These are phyloP conservation scores for Drosophila mercatorum DNA, from an alignment of 2,888 invertebrate species.

Conservation along the genomic window DNA sequence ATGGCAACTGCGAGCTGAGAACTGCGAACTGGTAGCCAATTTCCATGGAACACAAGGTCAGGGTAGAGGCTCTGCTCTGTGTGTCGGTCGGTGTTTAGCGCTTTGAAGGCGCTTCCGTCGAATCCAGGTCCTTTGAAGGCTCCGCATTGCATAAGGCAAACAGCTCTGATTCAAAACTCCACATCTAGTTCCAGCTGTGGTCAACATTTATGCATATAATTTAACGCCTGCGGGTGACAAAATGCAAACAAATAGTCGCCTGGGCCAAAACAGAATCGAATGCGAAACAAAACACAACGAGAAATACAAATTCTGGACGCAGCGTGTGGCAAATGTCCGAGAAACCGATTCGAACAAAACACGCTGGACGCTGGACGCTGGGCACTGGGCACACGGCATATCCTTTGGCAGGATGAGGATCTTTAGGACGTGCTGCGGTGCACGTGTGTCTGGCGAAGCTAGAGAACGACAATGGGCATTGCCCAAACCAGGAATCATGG, in stretches of 20 bases:
- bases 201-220: conserved; percentile 72
- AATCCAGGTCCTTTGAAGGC: conserved; percentile 19
- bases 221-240: conserved; percentile 46
- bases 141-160: conserved; percentile 39
- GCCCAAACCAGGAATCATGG: conserved; percentile 41
- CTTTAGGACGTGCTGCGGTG: conserved; percentile 38
- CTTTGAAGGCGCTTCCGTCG: conserved; percentile 47
- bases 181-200: conserved; percentile 41
- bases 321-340: conserved; percentile 75
- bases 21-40: conserved; percentile 6
- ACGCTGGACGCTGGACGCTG: not conserved
- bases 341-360: conserved; percentile 64
- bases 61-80: not conserved
- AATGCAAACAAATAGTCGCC: conserved; percentile 61
- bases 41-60: conserved; percentile 49
- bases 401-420: conserved; percentile 44
- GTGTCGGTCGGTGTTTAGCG: conserved; percentile 31
- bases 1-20: not conserved
- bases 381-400: conserved; percentile 6
- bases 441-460: conserved; percentile 60
- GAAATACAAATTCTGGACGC: conserved; percentile 50
- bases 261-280: conserved; percentile 77
- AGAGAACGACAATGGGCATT: conserved; percentile 28
- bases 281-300: conserved; percentile 5
- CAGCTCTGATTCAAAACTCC: conserved; percentile 11